Conservation (phyloP, 1,140 invertebrate genomes). For the honey bee (Apis mellifera) region Amel_HAv3.1 CM009934.2:9677001-9677500, state of each 20-base stretch:
- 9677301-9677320: conserved; percentile 3
- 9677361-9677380: background rate
- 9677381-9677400: background rate
- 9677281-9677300: conserved; percentile 6
- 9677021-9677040: conserved; percentile 51
- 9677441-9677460: background rate
- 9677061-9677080: conserved; percentile 60
- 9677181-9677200: conserved; percentile 35
- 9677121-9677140: conserved; percentile 12
- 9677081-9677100: conserved; percentile 59
- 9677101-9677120: conserved; percentile 60
- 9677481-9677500: conserved; percentile 8
- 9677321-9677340: background rate
- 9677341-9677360: background rate
- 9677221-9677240: conserved; percentile 32
- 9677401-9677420: background rate
- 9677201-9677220: conserved; percentile 7
- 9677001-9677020: conserved; percentile 41
- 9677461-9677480: background rate
- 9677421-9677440: background rate
- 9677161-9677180: conserved; percentile 39
- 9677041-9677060: conserved; percentile 49
- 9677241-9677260: conserved; percentile 21
- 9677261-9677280: background rate
- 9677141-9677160: conserved; percentile 54